Conservation (phyloP, 2,888 invertebrate species). For the Coenonympha glycerion region DNA sequence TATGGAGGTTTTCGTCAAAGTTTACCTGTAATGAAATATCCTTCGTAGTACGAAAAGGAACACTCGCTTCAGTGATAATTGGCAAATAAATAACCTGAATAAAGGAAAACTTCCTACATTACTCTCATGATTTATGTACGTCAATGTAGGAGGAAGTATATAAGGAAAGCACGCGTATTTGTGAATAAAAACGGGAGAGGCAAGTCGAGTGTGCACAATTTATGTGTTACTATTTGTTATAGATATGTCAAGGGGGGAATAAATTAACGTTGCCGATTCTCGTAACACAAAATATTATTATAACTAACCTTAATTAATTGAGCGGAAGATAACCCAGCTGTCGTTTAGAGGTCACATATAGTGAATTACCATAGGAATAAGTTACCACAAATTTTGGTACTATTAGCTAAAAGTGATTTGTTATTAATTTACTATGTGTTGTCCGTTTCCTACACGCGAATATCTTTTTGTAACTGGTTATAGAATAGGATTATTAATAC, state of each 20-base stretch:
- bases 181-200: background rate
- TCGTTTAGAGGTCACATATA: background rate
- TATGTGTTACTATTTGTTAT: background rate
- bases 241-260: background rate
- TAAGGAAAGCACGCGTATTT: background rate
- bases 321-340: background rate
- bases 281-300: background rate
- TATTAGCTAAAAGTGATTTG: no score
- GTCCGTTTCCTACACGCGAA: no score
- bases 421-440: no score
- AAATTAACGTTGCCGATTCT: background rate
- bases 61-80: conserved; percentile 1
- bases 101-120: conserved; percentile 6
- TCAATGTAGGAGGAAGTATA: background rate
- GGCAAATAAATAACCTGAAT: conserved; percentile 7
- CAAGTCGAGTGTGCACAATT: background rate
- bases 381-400: background rate
- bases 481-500: no score
- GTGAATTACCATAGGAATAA: no score
- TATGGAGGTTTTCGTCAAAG: no score
- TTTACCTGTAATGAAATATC: no score
- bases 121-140: conserved; percentile 3
- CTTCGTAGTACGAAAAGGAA: background rate
- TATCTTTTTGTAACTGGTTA: no score
- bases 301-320: background rate